A percentile compares a stretch with the other conserved stretches of the same genome.
phyloP scores from a whole-genome alignment of 2,797 vertebrate species.

The Rhabdomys pumilio region DNA sequence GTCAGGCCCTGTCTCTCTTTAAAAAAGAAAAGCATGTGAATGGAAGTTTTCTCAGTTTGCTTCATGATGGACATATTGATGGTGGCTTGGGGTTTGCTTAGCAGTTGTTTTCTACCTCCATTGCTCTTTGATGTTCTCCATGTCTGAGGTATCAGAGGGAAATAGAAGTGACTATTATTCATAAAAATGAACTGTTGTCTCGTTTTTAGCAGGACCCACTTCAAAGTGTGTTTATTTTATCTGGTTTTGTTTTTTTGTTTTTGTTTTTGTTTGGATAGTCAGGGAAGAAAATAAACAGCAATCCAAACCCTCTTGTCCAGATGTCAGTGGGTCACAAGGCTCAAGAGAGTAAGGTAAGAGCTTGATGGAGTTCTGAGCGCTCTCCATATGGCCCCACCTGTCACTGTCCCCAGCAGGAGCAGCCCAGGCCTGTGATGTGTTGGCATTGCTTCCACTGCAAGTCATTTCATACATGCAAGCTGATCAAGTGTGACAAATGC shows the following conservation, averaged over 20 bases:
- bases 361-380: neutral
- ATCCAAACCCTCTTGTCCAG: conserved; percentile 95
- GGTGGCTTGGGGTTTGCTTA: neutral
- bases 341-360: conserved; percentile 96
- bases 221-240: conserved; percentile 81
- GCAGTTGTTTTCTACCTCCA: neutral
- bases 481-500: conserved; percentile 40
- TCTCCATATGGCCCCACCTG: neutral
- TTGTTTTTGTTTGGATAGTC: conserved; percentile 89
- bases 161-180: conserved; percentile 41
- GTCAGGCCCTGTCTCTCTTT: neutral
- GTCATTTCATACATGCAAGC: neutral
- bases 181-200: neutral
- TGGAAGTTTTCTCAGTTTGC: conserved; percentile 14
- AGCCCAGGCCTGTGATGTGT: neutral
- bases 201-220: neutral
- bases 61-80: conserved; percentile 28
- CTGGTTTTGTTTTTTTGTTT: conserved; percentile 66
- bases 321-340: conserved; percentile 95
- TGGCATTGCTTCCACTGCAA: neutral
- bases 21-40: neutral
- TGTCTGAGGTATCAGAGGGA: conserved; percentile 66
- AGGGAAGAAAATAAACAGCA: conserved; percentile 96
- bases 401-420: rapidly evolving
- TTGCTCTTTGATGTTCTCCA: conserved; percentile 54